Base-by-base conservation (phyloP, 2,113 vertebrate genomes). In the Helogale parvula region DNA sequence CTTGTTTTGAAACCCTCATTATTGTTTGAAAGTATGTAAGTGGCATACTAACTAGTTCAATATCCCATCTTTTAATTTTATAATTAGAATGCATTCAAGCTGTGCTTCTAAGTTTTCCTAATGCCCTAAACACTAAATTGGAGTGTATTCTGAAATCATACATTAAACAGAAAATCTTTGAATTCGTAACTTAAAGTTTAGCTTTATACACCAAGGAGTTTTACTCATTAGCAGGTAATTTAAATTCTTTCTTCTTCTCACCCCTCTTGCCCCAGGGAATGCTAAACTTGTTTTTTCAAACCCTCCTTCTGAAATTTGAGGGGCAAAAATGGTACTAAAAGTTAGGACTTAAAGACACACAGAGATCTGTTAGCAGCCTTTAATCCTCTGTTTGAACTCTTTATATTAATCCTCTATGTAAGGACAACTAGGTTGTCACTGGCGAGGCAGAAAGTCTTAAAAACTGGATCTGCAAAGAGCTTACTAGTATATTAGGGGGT, bases 21-120 rank as follows among this genome's bases (percentile, higher is more conserved):
- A 97, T 97, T 97, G 81, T 97, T 88, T 90, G 81, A 92, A 97
- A 88, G 54, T 92, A 68, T 94, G 52, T 97, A 97, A 95, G 76
- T 91, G 76, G 95, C 84, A 97, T 95, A 96, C 92, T 92, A 97
- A 98, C 71, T 69, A 95, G 72, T 94, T 93, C 87, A 96, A 95
- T 95, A 97, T 94, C 66, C 94, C 90, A 65, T 97, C 97, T 98
- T 97, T 96, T 97, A 97, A 97, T 97, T 98, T 98, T 96, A 97
- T 98, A 98, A 97, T 98, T 97, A 97, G 94, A 98, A 98, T 96
- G 81, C 98, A 98, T 98, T 97, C 97, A 97, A 97, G 96, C 96
- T 98, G 71, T 97, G 96, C 96, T 95, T 97, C 88, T 95, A 94
- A 96, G 95, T 96, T 97, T 97, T 98, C 31, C 90, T 97, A 98